Base-by-base conservation (phyloP, 2,888 invertebrate genomes). In the Sarcophaga variegata region DNA sequence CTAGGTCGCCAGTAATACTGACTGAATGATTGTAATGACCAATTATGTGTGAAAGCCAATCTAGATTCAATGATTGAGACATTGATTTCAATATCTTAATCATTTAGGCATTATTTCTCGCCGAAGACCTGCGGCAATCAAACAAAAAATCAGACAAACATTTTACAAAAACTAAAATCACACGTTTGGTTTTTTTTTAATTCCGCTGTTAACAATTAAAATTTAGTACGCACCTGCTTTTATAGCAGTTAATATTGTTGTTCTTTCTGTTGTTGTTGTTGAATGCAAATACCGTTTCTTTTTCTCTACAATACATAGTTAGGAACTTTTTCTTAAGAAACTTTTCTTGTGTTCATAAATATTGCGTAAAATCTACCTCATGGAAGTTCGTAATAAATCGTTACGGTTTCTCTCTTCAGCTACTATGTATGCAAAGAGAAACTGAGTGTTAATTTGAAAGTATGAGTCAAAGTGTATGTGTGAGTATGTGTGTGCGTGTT, bases 361-460 rank as follows among this genome's bases (percentile, higher is more conserved):
- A 70, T 27, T 45, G 47, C 63, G 20, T n/a, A 59, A 17, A 59
- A 37, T 37, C 37, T 37, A 37, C 20, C 11, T 60, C 37, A 27
- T 8, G 75, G 37, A 75, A 84, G 60, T 62, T 37, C 27, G 60
- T 49, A 63, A 80, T 70, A 84, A 80, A 71, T 80, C 72, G 72
- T 54, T 14, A 59, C 11, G 22, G 60, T 72, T 11, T 47, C 66
- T 37, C 37, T 37, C 37, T 37, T 37, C 37, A 37, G 6, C 37
- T 37, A 20, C 20, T 20, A 20, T 20, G 20, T 20, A 37, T 37
- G 37, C 3, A 4, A 27, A 27, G 27, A 27, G 27, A 27, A 27
- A 27, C 27, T 3, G 27, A 27, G 0, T 27, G 27, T 27, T 27
- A 27, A 27, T 27, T 6, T 59, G n/a, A 45, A 27, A 27, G n/a